Base-by-base conservation (phyloP, 1,140 invertebrate genomes). In the Drosophila kikkawai region DNA sequence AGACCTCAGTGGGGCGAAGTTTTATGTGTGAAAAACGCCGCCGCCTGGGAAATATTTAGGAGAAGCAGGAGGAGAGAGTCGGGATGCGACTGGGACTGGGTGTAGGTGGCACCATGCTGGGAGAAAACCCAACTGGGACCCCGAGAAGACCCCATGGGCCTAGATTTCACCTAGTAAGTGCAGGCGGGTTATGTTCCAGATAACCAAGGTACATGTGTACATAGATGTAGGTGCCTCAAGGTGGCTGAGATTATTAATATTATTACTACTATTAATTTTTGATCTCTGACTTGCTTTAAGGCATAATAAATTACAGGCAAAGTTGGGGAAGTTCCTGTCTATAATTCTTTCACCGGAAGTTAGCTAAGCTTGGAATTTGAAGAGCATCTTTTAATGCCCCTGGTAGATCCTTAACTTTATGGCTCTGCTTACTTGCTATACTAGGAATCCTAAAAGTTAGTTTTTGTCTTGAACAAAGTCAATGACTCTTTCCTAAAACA, bases 11-110 rank as follows among this genome's bases (percentile, higher is more conserved):
- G 67, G 67, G 48, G 64, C 64, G 48, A 70, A 57, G 84, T 66
- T 80, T 82, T 65, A 88, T 87, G 84, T 87, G 83, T 87, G 84
- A 87, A 87, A 88, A 84, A 70, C 68, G 53, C 66, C 71, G 71
- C 79, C 65, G 84, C 67, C 77, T 88, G 83, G 84, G 83, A 87
- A 87, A 75, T 71, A 63, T 63, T 74, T 47, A 29, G 39, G 51
- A 61, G 48, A 15, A 59, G 63, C 51, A 11, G 42, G 32, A 41
- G 26, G 26, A 44, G 37, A 22, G 59, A 36, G 53, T 66, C 67
- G 37, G 70, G 71, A 65, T 29, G 70, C 19, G 26, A 19, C 4
- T 41, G 22, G 36, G 34, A 15, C n/a, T 36, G 56, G 42, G 63
- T 67, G 51, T 68, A 34, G 45, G 70, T 45, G 70, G 60, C 67